Evolutionary conservation across 2,888 invertebrate genomes (phyloP).

Genomic region (Drosophila austrosaltans): DNA sequence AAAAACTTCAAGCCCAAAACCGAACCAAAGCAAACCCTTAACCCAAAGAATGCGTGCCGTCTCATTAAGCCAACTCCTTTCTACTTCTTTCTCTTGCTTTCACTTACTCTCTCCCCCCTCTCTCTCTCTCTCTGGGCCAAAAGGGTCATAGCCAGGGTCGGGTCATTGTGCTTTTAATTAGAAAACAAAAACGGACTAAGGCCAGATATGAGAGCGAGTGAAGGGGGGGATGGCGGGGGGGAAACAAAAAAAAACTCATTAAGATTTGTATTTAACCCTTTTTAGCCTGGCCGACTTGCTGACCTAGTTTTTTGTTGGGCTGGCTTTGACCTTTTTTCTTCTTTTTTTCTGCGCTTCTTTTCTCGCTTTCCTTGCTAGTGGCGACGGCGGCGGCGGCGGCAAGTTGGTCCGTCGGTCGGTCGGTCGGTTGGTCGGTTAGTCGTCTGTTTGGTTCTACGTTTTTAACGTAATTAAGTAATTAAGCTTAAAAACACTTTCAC

Average conservation of each 20-base stretch:
- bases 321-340: conserved; percentile 49
- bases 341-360: not conserved
- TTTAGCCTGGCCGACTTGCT: conserved; percentile 50
- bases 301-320: conserved; percentile 59
- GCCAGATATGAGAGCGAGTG: not conserved
- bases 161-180: conserved; percentile 79
- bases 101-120: not conserved
- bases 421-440: not conserved
- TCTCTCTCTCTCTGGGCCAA: conserved; percentile 21
- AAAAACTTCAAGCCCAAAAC: not conserved
- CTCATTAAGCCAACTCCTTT: conserved; percentile 47
- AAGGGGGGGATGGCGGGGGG: too few relatives aligned
- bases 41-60: conserved; percentile 56
- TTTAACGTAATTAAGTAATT: conserved; percentile 70
- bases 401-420: too few relatives aligned
- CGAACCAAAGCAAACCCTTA: too few relatives aligned
- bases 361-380: not conserved
- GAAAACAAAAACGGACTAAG: conserved; percentile 44
- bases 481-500: conserved; percentile 64
- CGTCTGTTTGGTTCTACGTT: conserved; percentile 12
- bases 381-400: too few relatives aligned
- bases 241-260: conserved; percentile 66
- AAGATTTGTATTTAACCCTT: conserved; percentile 65
- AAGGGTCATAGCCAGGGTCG: conserved; percentile 52
- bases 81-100: not conserved